Conservation (phyloP, 92 coral and sea anemone species). For the Epizoanthus illoricatus region DNA sequence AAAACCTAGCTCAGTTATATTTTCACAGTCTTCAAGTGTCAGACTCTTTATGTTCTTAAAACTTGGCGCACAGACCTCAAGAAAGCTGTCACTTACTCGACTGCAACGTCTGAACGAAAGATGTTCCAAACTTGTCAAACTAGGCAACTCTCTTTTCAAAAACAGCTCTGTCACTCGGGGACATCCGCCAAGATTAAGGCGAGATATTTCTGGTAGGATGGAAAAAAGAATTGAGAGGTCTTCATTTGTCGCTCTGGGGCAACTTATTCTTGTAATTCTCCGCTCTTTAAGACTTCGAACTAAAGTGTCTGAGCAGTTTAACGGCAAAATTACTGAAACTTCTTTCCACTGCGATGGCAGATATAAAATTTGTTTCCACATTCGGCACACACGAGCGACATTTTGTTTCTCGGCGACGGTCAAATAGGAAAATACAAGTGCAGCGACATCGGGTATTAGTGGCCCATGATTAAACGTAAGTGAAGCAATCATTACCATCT, state of each 20-base stretch:
- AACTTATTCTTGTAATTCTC: slow-evolving; percentile 70
- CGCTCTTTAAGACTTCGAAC: slow-evolving; percentile 71
- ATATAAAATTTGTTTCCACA: slow-evolving; percentile 78
- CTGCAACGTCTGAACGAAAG: slow-evolving; percentile 81
- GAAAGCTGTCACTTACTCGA: slow-evolving; percentile 71
- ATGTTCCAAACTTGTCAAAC: slow-evolving; percentile 63
- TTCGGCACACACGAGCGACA: slow-evolving; percentile 79
- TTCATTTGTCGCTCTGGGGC: slow-evolving; percentile 70
- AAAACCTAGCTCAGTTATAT: slow-evolving; percentile 80
- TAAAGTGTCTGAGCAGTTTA: slow-evolving; percentile 59
- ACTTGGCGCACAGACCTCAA: slow-evolving; percentile 75
- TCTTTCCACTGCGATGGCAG: slow-evolving; percentile 79
- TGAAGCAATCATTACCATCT: slow-evolving; percentile 38
- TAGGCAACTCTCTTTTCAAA: slow-evolving; percentile 61
- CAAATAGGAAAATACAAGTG: slow-evolving; percentile 78
- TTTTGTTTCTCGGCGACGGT: slow-evolving; percentile 69
- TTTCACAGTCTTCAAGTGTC: slow-evolving; percentile 81
- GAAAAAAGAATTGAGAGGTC: slow-evolving; percentile 72
- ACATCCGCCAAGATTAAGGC: slow-evolving; percentile 83
- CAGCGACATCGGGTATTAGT: slow-evolving; percentile 84
- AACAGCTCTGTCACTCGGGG: slow-evolving; percentile 78
- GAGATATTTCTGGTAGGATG: slow-evolving; percentile 67
- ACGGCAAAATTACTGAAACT: slow-evolving; percentile 71
- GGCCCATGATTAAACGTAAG: slow-evolving; percentile 76
- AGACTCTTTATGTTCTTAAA: slow-evolving; percentile 66